Base-by-base conservation (phyloP, 2,888 invertebrate genomes). In the Alviniconcha strummeri region DNA sequence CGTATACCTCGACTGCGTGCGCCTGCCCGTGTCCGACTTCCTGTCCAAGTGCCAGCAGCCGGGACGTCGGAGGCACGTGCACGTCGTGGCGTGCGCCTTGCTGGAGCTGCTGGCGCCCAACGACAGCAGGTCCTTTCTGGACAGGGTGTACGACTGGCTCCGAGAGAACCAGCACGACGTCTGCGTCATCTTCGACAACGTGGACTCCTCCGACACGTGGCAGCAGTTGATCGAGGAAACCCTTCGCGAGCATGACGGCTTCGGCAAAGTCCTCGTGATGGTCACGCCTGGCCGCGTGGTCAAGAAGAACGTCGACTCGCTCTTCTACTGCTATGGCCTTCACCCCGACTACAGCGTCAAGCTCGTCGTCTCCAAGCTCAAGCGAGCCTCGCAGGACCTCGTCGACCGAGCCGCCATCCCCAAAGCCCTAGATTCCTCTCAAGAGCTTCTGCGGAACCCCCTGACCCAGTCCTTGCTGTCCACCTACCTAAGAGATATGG, bases 281-380 rank as follows among this genome's bases (percentile, higher is more conserved):
- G 77, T 84, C 1, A 85, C 85, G 2, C 86, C 86, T 0, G 87
- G 86, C 0, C 71, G 86, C 5, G 80, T 88, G 5, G 54, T 81
- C 7, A 88, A 88, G 74, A 84, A 83, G 52, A 81, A 86, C 36
- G 83, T 88, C 11, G 88, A 88, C 56, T 82, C 83, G 11, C 77
- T 88, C 57, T 88, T 85, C 81, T 88, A 88, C 83, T 85, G 86
- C 56, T 88, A 88, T 55, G 88, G 88, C 4, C 85, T 88, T 11
- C 84, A 85, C 15, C 82, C 85, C 6, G 87, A 87, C 13, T 88
- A 88, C 82, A 86, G 87, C 79, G 72, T 77, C 74, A 84, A 85
- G 71, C 83, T 86, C 13, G 69, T 87, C n/a, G 56, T 83, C 15
- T 84, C 84, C 52, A 80, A 84, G 54, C 80, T 88, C 60, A 82